These are phyloP conservation scores for Synaphobranchus kaupii DNA, from an alignment of 2,797 vertebrate genomes.

Conservation along the genomic window DNA sequence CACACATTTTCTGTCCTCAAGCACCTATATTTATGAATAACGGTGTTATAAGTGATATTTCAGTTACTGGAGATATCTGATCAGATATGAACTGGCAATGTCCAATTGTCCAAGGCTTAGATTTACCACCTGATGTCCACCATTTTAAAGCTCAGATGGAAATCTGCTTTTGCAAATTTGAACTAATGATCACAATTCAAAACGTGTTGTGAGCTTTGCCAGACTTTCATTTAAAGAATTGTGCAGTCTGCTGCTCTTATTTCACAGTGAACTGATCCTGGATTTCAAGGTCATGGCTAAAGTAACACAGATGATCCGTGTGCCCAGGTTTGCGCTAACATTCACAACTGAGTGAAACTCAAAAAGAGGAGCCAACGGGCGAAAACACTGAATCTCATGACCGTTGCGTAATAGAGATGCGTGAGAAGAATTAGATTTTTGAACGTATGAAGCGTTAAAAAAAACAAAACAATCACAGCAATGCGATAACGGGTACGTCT, in stretches of 20 bases:
- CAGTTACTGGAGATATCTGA: background rate
- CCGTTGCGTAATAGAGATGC: background rate
- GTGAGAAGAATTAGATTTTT: background rate
- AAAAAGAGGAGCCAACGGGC: background rate
- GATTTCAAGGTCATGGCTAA: background rate
- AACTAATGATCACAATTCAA: background rate
- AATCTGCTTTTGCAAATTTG: background rate
- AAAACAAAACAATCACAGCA: background rate
- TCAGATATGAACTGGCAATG: background rate
- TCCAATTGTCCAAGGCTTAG: background rate
- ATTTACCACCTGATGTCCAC: background rate
- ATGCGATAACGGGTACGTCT: background rate
- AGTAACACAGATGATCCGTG: background rate
- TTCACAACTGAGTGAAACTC: background rate
- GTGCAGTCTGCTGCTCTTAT: background rate
- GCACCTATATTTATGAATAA: background rate
- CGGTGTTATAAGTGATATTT: background rate
- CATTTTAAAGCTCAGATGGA: background rate
- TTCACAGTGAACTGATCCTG: background rate
- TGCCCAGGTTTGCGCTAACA: background rate
- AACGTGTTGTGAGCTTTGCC: background rate
- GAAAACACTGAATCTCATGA: background rate
- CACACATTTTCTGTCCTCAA: background rate
- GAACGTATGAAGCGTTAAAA: background rate
- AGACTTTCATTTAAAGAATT: background rate